Evolutionary conservation across 2,888 invertebrate species (phyloP).

Genomic region (Helicoverpa assulta): DNA sequence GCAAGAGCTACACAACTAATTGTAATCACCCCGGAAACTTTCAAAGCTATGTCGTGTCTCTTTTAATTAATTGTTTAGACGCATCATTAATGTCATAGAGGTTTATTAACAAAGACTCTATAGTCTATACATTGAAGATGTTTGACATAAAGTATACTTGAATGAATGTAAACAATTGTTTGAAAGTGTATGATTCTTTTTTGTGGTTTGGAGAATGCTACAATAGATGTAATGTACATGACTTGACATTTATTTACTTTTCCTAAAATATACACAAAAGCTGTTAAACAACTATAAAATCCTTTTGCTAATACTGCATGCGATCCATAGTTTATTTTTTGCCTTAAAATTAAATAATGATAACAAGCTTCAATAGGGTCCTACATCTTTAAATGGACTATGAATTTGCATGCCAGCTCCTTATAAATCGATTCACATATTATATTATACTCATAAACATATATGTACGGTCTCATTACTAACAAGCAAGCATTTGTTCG

Average conservation of each 20-base stretch:
- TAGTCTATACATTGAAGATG: neutral
- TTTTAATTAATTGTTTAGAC: constrained; percentile 34
- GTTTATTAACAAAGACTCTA: constrained; percentile 16
- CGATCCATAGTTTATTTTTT: too few species aligned
- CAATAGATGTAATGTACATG: too few species aligned
- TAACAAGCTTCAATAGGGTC: too few species aligned
- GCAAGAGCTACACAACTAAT: constrained; percentile 47
- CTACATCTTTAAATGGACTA: too few species aligned
- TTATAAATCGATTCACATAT: neutral
- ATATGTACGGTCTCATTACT: constrained; percentile 45
- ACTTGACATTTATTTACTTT: too few species aligned
- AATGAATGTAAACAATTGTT: neutral
- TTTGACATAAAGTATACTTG: neutral
- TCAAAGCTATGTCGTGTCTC: constrained; percentile 25
- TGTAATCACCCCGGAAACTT: constrained; percentile 48
- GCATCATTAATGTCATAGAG: constrained; percentile 36
- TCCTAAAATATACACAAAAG: too few species aligned
- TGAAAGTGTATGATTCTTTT: neutral
- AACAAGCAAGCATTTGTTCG: constrained; percentile 59
- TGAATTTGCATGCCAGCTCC: too few species aligned
- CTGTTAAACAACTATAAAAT: too few species aligned
- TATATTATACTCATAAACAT: neutral
- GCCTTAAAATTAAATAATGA: too few species aligned
- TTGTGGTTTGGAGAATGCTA: neutral
- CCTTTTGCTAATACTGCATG: too few species aligned